Base-by-base conservation (phyloP, 2,113 vertebrate genomes). In the Lagopus leucura region DNA sequence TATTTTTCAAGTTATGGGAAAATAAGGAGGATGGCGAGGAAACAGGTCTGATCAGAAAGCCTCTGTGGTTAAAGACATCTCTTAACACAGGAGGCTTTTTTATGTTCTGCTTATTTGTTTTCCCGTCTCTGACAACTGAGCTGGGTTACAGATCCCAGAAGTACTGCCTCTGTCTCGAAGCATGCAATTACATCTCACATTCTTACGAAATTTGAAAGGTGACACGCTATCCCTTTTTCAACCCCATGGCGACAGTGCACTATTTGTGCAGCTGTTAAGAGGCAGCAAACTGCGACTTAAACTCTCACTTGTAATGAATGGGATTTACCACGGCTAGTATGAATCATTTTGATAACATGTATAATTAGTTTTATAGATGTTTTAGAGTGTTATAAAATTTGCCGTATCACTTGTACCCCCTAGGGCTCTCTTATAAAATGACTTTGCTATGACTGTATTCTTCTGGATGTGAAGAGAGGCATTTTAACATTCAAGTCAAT, bases 281-380 rank as follows among this genome's bases (percentile, higher is more conserved):
- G 65, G 45, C 25, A 70, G 27, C 3, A 32, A 95, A 64, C 32
- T 66, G 42, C 7, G 52, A 74, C 52, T 91, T 92, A 76, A 74
- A 20, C 38, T 88, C 57, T 61, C 21, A 18, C 55, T 80, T 90
- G 63, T 50, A 85, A 87, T 14, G 69, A 90, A 57, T 21, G 52
- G 64, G 67, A 71, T 77, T 94, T 90, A 88, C 50, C 75, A 55
- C 36, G 61, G 82, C 36, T 72, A 91, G 42, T 54, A 74, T 80
- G 90, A 96, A 93, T 93, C 94, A 90, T 80, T 95, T 70, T 95
- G 93, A 92, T 97, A 96, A 70, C 81, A 89, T 10, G 40, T 65
- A 43, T 50, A 93, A 95, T 86, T 86, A 79, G 65, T 67, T 95
- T 94, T 96, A 96, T 76, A 67, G 89, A 83, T 61, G 70, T 40